Evolutionary conservation across 2,888 invertebrate genomes (phyloP), one percentile per base, ranked within the genome.

Genomic region (Pachliopta kotzebuea): DNA sequence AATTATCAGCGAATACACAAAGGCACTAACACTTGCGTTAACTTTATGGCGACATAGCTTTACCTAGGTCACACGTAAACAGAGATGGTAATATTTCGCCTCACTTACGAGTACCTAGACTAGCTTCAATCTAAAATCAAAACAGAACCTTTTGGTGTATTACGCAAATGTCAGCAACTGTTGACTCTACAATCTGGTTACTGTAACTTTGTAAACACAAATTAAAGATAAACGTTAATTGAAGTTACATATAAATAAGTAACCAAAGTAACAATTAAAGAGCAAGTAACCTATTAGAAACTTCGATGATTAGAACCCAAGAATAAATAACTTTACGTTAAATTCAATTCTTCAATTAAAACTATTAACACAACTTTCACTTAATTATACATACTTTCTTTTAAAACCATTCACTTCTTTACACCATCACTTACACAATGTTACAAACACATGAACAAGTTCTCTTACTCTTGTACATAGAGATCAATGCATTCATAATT

Each of bases 311-410:
- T 18, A 4, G 18, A 42, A 42, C 17, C 18, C 17, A 6, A 4
- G 3, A 42, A 42, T 42, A 17, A 42, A 42, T 42, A 42, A 17
- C 42, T 42, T 42, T 42, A 42, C 18, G 17, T 45, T n/a, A 45
- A 45, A 18, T 45, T 4, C 45, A 18, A 45, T n/a, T 45, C n/a
- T 6, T 9, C 57, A 45, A 18, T 57, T 57, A 57, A 57, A 57
- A 45, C 57, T 23, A 42, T 42, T 56, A 62, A 61, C 6, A 31
- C 8, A 54, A 62, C 50, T 31, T 56, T 23, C 52, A 50, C 50
- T 20, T n/a, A 17, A 24, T 42, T 50, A n/a, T 24, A 21, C 4
- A 21, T n/a, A 11, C 26, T 31, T 52, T 52, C 29, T 50, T 14
- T 62, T 21, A 52, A 21, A 21, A 52, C 50, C 50, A n/a, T 21